Evolutionary conservation across 2,113 vertebrate genomes (phyloP), one percentile per base, ranked within the genome.

Genomic region (Ceyx cyanopectus): DNA sequence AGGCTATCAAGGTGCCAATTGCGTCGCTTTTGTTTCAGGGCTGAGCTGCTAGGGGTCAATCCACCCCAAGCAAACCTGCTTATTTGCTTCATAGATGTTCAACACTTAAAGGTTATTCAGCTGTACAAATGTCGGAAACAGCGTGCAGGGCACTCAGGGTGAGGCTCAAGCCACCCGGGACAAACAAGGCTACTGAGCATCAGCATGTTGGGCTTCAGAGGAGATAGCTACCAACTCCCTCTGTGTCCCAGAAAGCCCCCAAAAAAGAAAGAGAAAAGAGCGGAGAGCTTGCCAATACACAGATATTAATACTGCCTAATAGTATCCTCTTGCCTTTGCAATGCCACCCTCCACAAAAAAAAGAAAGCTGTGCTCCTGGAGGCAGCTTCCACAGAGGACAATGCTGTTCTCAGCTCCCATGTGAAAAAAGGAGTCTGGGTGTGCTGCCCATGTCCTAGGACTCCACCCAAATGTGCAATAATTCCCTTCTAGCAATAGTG

Each of bases 111-210:
- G 81, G 69, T 87, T 90, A 91, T 30, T 94, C 91, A 89, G 79
- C 87, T 93, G 95, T 83, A 77, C 48, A 90, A 94, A 93, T 37
- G 79, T 79, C 78, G 74, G 67, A 82, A 93, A 91, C 29, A 67
- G 81, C 23, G 1, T 21, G 40, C 3, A 1, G 91, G 89, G 91
- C 72, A 70, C 79, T 72, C 41, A 4, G 83, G 79, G 92, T 77
- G 62, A 94, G 90, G 73, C 48, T 89, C 91, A 85, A 96, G 54
- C 80, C 92, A 94, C 68, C 63, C 60, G 1, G 87, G 92, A 95
- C 79, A 96, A 90, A 95, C 50, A 90, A 89, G 95, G 87, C 79
- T 85, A 96, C 45, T 65, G 94, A 96, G 89, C 91, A 92, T 89
- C 87, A 83, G 57, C 14, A 0, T 2, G 50, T 1, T 57, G 66